Evolutionary conservation across 2,113 vertebrate genomes (phyloP).

Genomic region (Steatornis caripensis): DNA sequence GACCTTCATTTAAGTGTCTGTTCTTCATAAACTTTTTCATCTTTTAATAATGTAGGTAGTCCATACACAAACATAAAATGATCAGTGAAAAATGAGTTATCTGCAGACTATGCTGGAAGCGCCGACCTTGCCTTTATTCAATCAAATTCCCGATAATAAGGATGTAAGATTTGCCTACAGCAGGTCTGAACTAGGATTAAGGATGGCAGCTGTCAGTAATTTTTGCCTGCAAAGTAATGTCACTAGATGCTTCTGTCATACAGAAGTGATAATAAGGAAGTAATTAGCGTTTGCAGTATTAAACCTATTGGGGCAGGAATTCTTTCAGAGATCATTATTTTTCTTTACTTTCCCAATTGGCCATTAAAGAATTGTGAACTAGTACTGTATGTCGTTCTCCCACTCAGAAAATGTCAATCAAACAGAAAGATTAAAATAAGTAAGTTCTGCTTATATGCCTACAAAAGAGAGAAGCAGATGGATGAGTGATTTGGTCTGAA

Average conservation of each 20-base stretch:
- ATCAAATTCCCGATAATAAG: not conserved
- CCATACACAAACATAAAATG: not conserved
- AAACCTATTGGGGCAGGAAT: constrained; percentile 15
- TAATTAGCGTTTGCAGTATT: constrained; percentile 18
- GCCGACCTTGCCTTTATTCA: not conserved
- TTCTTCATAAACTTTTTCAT: not conserved
- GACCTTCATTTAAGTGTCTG: not conserved
- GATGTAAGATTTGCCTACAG: not conserved
- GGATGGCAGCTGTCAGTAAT: not conserved
- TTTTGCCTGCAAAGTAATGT: not conserved
- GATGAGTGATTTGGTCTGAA: constrained; percentile 16
- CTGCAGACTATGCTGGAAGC: not conserved
- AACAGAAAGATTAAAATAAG: constrained; percentile 13
- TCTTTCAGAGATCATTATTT: constrained; percentile 25
- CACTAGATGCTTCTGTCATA: constrained; percentile 6
- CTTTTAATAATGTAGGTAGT: not conserved
- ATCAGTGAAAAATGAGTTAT: not conserved
- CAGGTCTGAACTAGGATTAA: not conserved
- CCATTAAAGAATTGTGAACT: constrained; percentile 20
- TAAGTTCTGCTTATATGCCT: constrained; percentile 7
- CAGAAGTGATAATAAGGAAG: constrained; percentile 5
- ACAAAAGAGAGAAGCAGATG: constrained; percentile 16
- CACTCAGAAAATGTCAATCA: constrained; percentile 34
- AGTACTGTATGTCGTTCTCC: not conserved
- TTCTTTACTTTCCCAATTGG: constrained; percentile 35